These are phyloP conservation scores for Trematomus loennbergii DNA, from an alignment of 2,113 vertebrate genomes.

Conservation along the genomic window DNA sequence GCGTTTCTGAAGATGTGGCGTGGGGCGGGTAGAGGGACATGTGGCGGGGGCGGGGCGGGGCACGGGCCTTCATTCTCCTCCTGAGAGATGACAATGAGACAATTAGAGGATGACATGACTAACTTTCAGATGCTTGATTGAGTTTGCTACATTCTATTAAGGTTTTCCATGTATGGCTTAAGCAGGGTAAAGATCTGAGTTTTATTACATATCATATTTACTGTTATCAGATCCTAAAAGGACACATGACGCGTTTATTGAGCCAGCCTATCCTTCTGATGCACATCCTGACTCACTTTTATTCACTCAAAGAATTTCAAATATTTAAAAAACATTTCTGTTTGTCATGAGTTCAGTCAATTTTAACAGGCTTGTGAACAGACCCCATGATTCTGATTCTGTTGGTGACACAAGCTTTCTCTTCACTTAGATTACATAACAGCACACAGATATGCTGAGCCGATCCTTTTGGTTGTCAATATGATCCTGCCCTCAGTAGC, in stretches of 20 bases:
- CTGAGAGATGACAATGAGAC: slow-evolving; percentile 66
- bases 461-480: slow-evolving; percentile 22
- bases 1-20: slow-evolving; percentile 77
- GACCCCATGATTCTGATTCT: neutral
- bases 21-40: slow-evolving; percentile 81
- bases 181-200: neutral
- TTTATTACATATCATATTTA: neutral
- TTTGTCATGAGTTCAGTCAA: slow-evolving; percentile 2
- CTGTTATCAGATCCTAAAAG: neutral
- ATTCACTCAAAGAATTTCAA: neutral
- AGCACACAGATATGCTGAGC: slow-evolving; percentile 20
- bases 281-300: neutral
- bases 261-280: neutral
- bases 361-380: no score
- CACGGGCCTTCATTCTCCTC: slow-evolving; percentile 91
- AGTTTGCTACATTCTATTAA: neutral
- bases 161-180: neutral
- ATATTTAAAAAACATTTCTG: neutral
- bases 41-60: slow-evolving; percentile 89
- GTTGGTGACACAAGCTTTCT: slow-evolving; percentile 1
- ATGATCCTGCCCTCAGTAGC: slow-evolving; percentile 8
- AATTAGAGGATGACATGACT: neutral
- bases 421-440: slow-evolving; percentile 30
- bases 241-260: neutral
- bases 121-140: neutral